phyloP scores from a whole-genome alignment of 92 coral and sea anemone species.

The Heteractis magnifica region DNA sequence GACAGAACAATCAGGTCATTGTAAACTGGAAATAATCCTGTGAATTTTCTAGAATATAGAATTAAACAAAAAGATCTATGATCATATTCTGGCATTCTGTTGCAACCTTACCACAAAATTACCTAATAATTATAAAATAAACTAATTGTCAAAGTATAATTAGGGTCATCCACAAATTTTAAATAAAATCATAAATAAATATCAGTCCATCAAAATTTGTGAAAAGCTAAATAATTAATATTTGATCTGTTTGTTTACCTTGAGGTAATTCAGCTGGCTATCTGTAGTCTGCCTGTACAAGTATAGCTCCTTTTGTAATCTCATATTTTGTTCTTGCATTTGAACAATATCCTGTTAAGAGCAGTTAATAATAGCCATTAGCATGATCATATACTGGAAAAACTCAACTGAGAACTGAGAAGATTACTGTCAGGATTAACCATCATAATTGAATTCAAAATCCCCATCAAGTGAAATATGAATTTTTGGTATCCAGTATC shows the following conservation, averaged over 20 bases:
- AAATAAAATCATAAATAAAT: too few species aligned
- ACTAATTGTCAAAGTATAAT: too few species aligned
- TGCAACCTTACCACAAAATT: too few species aligned
- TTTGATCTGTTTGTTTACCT: constrained; percentile 40
- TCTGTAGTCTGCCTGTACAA: constrained; percentile 70
- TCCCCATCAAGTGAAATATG: background rate
- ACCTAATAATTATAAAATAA: too few species aligned
- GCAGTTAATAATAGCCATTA: background rate
- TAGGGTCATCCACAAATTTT: too few species aligned
- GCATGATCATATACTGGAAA: background rate
- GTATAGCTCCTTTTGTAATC: constrained; percentile 55
- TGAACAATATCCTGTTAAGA: constrained; percentile 70
- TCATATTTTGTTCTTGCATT: constrained; percentile 80
- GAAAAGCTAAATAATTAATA: background rate
- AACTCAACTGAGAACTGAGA: background rate
- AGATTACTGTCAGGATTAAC: background rate
- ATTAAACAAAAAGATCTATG: too few species aligned
- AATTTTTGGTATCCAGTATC: too few species aligned
- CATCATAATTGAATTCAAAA: background rate
- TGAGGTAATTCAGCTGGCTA: constrained; percentile 68
- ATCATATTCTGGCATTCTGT: too few species aligned
- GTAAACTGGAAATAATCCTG: background rate
- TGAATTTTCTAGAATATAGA: background rate
- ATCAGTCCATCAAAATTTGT: too few species aligned
- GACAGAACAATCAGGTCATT: background rate